phyloP scores from a whole-genome alignment of 2,113 vertebrate species.

The Lamprologus speciosus region DNA sequence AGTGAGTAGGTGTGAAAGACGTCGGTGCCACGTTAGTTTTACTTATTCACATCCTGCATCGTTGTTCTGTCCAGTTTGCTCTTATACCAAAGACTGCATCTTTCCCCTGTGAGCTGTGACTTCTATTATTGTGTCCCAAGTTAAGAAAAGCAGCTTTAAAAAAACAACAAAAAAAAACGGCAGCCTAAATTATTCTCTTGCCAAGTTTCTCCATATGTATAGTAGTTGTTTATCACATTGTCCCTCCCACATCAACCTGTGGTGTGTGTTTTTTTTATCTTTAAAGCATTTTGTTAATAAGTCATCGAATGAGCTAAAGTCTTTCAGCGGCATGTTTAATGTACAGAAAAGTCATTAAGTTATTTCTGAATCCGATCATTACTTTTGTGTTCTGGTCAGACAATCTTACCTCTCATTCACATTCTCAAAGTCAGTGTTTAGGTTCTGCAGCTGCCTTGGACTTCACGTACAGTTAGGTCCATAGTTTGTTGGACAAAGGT shows the following conservation, averaged over 20 bases:
- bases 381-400: constrained; percentile 39
- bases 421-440: constrained; percentile 45
- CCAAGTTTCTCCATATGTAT: constrained; percentile 50
- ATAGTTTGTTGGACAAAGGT: background rate
- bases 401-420: constrained; percentile 50
- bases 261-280: background rate
- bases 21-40: constrained; percentile 46
- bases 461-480: background rate
- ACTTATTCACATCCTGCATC: constrained; percentile 53
- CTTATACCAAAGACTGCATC: constrained; percentile 86
- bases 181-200: constrained; percentile 27
- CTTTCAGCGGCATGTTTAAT: constrained; percentile 21
- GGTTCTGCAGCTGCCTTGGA: constrained; percentile 69
- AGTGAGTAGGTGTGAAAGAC: constrained; percentile 75
- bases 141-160: constrained; percentile 8
- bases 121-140: constrained; percentile 38
- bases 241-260: background rate
- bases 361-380: background rate
- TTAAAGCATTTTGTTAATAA: background rate
- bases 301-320: background rate
- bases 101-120: constrained; percentile 46
- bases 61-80: constrained; percentile 62
- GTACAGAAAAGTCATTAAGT: constrained; percentile 6
- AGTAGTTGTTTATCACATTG: constrained; percentile 50
- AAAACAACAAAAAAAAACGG: background rate